A percentile compares a stretch with the other conserved stretches of the same genome.
Evolutionary conservation across 2,888 invertebrate genomes (phyloP).

Genomic region (Drosophila fulvimacula): DNA sequence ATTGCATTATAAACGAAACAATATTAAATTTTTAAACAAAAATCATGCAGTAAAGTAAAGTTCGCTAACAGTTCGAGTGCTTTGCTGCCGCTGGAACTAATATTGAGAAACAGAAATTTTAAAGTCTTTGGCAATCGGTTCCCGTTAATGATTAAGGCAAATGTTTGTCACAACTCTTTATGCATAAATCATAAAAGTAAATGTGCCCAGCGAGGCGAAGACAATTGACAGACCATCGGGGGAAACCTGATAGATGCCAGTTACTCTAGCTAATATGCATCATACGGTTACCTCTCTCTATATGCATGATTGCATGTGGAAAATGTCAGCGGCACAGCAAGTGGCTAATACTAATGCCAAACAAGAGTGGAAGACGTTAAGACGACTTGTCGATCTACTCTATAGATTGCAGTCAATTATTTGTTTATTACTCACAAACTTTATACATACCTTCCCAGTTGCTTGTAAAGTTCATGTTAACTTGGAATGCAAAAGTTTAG

Average conservation of each 20-base stretch:
- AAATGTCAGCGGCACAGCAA: conserved; percentile 54
- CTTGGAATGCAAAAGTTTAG: not conserved
- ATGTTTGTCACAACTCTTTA: conserved; percentile 26
- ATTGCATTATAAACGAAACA: conserved; percentile 38
- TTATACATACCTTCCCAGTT: not conserved
- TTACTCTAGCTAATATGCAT: conserved; percentile 22
- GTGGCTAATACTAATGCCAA: conserved; percentile 47
- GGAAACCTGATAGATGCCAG: conserved; percentile 54
- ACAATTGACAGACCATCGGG: conserved; percentile 64
- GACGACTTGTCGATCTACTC: conserved; percentile 14
- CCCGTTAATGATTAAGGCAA: conserved; percentile 55
- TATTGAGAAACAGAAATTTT: conserved; percentile 16
- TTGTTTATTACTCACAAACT: not conserved
- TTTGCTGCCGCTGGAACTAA: conserved; percentile 22
- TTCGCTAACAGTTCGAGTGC: conserved; percentile 29
- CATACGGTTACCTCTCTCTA: conserved; percentile 40
- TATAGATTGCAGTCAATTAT: conserved; percentile 2
- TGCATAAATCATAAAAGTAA: conserved; percentile 51
- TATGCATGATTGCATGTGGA: conserved; percentile 70
- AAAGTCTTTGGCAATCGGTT: conserved; percentile 38
- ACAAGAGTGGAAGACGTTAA: not conserved
- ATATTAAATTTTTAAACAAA: conserved; percentile 54
- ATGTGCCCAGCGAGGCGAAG: conserved; percentile 43
- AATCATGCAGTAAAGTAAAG: conserved; percentile 50
- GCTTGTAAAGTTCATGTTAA: not conserved